Percentiles rank a stretch among this genome's conserved stretches.
Evolutionary conservation across 1,140 invertebrate genomes (phyloP).

Genomic region (Colletes latitarsis): DNA sequence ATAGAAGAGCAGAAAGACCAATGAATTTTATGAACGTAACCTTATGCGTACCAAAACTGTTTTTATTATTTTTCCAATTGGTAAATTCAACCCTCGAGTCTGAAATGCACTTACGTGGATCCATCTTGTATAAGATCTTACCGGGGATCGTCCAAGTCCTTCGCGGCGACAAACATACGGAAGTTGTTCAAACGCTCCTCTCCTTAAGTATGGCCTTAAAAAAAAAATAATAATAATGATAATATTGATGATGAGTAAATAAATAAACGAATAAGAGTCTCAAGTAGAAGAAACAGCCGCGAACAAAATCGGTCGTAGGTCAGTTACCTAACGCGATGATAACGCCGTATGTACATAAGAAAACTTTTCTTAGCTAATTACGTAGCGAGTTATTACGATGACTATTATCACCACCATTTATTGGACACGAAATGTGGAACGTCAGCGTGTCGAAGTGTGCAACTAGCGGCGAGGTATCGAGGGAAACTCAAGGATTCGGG

Average conservation of each 20-base stretch:
- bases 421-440: neutral
- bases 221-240: conserved; percentile 7
- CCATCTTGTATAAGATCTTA: neutral
- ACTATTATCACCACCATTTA: conserved; percentile 33
- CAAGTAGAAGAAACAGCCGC: conserved; percentile 37
- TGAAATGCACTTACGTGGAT: no score
- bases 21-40: no score
- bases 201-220: conserved; percentile 64
- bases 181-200: conserved; percentile 39
- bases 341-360: conserved; percentile 32
- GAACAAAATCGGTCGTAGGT: conserved; percentile 24
- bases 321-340: conserved; percentile 36
- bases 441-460: conserved; percentile 12
- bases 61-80: neutral
- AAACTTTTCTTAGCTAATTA: conserved; percentile 28
- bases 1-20: no score
- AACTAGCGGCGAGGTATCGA: conserved; percentile 7
- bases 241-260: conserved; percentile 16
- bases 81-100: neutral
- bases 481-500: conserved; percentile 30
- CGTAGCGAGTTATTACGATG: conserved; percentile 28
- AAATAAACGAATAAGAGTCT: conserved; percentile 15
- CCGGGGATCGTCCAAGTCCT: neutral
- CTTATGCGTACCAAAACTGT: neutral
- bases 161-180: neutral